Base-by-base conservation (phyloP, 2,113 vertebrate genomes). In the Labeo catla region DNA sequence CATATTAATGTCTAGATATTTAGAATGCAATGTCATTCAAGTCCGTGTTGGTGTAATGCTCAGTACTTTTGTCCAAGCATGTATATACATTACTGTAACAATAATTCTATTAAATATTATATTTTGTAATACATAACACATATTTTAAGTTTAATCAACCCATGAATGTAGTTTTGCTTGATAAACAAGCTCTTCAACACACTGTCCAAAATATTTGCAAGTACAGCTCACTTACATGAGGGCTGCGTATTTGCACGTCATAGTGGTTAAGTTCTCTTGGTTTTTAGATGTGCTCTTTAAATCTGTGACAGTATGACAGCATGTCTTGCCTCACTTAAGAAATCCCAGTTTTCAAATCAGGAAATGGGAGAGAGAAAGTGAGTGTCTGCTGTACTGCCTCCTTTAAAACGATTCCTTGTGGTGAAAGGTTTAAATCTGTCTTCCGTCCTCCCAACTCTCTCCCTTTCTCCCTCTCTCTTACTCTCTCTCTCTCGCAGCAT, bases 401-500 rank as follows among this genome's bases (percentile, higher is more conserved):
- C 16, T 57, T 39, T n/a, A 83, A 63, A 59, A 77, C 63, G 73
- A 21, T 61, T 86, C 15, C n/a, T 76, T 84, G 68, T 80, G 65
- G 84, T 65, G 84, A 68, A 84, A 84, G 66, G 80, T 84, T 78
- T 84, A 73, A 86, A 84, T 86, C 87, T 88, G 52, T 81, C 85
- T 84, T 83, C 63, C 77, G 50, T 81, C 83, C 88, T 82, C 88
- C 59, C 66, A 21, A 28, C 93, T 95, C 95, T 95, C 96, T 57
- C 57, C 21, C 54, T 72, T 39, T 54, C 76, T 81, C 68, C 28
- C n/a, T 86, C 49, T 82, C 63, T 70, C n/a, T 73, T 19, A 74
- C 83, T 59, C 61, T 83, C 79, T 72, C 94, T 95, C 93, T 95
- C 95, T 95, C 96, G 95, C 95, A 96, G 95, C 96, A 96, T 96